A percentile compares a stretch with the other conserved stretches of the same genome.
Evolutionary conservation across 2,797 vertebrate genomes (phyloP).

Genomic region (Alosa sapidissima): DNA sequence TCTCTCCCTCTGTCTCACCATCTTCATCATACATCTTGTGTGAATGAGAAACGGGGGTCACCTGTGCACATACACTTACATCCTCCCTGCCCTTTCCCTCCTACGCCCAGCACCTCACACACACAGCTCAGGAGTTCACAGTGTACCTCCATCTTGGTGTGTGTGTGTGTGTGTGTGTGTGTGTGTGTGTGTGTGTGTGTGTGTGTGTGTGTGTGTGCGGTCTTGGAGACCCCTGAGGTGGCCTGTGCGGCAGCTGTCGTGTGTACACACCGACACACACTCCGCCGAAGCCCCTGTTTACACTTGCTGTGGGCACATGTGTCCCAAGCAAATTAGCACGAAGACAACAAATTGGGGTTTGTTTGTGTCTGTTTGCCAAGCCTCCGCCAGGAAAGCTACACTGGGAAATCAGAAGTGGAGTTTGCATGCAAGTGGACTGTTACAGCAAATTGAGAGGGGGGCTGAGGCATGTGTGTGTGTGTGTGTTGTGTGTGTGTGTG

Average conservation of each 20-base stretch:
- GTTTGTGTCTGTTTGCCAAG: slow-evolving; percentile 28
- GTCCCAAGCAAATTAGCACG: slow-evolving; percentile 73
- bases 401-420: slow-evolving; percentile 65
- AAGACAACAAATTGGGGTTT: slow-evolving; percentile 71
- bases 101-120: slow-evolving; percentile 53
- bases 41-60: background rate
- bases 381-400: slow-evolving; percentile 45
- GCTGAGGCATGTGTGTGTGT: background rate
- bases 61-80: slow-evolving; percentile 46
- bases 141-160: slow-evolving; percentile 63
- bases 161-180: slow-evolving; percentile 45
- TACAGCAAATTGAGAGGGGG: slow-evolving; percentile 69
- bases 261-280: slow-evolving; percentile 56
- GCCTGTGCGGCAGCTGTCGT: slow-evolving; percentile 66
- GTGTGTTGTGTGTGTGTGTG: background rate
- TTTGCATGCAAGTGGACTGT: slow-evolving; percentile 66
- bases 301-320: slow-evolving; percentile 73
- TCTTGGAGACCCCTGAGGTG: slow-evolving; percentile 60
- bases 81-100: slow-evolving; percentile 40
- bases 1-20: background rate
- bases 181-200: slow-evolving; percentile 28
- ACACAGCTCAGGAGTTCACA: slow-evolving; percentile 68
- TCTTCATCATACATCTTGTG: background rate
- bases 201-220: slow-evolving; percentile 30
- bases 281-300: slow-evolving; percentile 62